A percentile compares a stretch with the other conserved stretches of the same genome.
Conservation (phyloP, 2,113 vertebrate species). For the Peromyscus maniculatus region DNA sequence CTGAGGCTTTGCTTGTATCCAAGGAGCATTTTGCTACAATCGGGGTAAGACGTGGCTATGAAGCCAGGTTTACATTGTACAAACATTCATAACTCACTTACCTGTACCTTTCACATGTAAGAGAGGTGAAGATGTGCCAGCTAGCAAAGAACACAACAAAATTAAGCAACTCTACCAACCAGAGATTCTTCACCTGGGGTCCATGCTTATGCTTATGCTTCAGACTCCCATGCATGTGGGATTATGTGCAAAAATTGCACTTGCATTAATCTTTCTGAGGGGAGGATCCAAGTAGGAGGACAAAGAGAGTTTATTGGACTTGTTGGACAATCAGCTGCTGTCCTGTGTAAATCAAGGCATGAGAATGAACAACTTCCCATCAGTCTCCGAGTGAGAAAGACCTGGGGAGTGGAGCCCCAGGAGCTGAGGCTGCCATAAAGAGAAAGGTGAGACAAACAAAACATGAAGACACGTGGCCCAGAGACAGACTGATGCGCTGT, state of each 20-base stretch:
- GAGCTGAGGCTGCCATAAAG: neutral
- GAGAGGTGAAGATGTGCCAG: neutral
- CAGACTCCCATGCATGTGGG: neutral
- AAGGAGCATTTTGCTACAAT: neutral
- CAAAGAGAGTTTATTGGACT: neutral
- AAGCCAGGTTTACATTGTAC: neutral
- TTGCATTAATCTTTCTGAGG: neutral
- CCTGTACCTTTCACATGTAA: neutral
- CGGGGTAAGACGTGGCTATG: neutral
- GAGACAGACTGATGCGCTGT: neutral
- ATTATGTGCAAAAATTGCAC: neutral
- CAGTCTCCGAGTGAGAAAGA: neutral
- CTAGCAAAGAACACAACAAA: neutral
- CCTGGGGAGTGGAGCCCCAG: neutral
- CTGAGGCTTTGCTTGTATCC: constrained; percentile 2
- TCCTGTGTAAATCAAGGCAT: neutral
- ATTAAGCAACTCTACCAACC: neutral
- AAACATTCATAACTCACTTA: neutral
- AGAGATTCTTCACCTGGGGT: neutral
- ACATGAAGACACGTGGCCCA: neutral
- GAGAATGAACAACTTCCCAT: neutral
- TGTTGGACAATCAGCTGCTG: neutral
- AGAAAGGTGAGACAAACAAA: neutral
- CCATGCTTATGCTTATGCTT: neutral
- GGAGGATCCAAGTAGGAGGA: neutral